These are phyloP conservation scores for Heliconius hortense DNA, from an alignment of 2,888 invertebrate genomes.

Conservation along the genomic window DNA sequence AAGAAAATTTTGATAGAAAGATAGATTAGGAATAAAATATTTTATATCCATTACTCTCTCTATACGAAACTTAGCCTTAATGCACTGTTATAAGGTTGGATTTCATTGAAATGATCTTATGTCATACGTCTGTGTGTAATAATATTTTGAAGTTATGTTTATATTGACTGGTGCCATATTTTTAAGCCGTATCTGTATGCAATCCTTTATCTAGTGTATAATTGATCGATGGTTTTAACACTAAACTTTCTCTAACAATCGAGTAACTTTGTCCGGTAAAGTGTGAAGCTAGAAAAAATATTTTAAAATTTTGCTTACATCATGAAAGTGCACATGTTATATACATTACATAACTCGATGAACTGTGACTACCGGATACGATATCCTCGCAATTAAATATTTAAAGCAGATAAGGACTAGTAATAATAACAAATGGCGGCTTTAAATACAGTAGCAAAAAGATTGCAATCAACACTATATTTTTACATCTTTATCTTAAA, in stretches of 20 bases:
- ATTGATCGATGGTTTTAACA: too few relatives aligned
- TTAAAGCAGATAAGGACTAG: constrained; percentile 6
- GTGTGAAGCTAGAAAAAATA: background rate
- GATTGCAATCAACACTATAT: background rate
- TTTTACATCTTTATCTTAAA: background rate
- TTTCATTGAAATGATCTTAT: too few relatives aligned
- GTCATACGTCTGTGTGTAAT: too few relatives aligned
- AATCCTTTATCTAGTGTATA: too few relatives aligned
- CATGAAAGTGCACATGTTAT: background rate
- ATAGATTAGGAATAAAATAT: too few relatives aligned
- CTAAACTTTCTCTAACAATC: background rate
- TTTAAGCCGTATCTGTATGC: too few relatives aligned
- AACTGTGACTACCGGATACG: constrained; percentile 19
- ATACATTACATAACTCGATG: constrained; percentile 8
- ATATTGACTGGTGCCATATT: too few relatives aligned
- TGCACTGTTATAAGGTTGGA: too few relatives aligned
- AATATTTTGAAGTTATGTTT: too few relatives aligned
- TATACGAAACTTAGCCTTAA: too few relatives aligned
- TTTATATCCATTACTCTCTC: too few relatives aligned
- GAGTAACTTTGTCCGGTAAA: background rate
- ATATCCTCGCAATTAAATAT: constrained; percentile 1
- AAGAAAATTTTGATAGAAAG: too few relatives aligned
- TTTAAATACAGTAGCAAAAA: background rate
- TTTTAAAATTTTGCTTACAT: background rate
- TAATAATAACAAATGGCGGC: background rate